These are phyloP conservation scores for Tragelaphus strepsiceros DNA, from an alignment of 2,113 vertebrate species.

Conservation along the genomic window DNA sequence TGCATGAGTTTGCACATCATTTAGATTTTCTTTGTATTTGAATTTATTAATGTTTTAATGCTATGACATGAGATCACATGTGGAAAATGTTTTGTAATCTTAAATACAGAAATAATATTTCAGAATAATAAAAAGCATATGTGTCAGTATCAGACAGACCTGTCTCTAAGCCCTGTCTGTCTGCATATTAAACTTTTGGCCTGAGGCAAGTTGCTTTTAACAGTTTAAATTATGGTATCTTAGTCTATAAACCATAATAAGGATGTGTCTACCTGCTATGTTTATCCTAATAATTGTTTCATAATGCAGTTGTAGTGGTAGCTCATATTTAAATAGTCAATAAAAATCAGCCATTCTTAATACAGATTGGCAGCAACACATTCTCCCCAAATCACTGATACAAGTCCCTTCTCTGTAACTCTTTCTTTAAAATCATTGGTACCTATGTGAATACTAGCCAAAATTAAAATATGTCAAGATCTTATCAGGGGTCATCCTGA, in stretches of 20 bases:
- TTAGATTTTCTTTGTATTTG: neutral
- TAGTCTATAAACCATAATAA: constrained; percentile 12
- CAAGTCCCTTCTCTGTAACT: neutral
- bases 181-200: neutral
- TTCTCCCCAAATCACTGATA: neutral
- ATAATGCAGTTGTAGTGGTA: neutral
- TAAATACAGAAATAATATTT: neutral
- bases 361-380: neutral
- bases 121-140: neutral
- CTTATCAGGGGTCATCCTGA: neutral
- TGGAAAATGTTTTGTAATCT: neutral
- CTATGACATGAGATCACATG: neutral
- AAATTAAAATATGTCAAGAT: neutral
- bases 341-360: neutral
- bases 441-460: neutral
- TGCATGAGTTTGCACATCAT: neutral
- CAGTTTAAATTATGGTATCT: neutral
- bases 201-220: neutral
- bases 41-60: neutral
- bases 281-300: neutral
- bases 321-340: neutral
- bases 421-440: neutral
- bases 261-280: neutral
- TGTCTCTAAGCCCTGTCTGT: neutral
- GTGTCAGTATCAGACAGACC: neutral